These are phyloP conservation scores for Bellardia bayeri DNA, from an alignment of 2,888 invertebrate genomes.

Conservation along the genomic window DNA sequence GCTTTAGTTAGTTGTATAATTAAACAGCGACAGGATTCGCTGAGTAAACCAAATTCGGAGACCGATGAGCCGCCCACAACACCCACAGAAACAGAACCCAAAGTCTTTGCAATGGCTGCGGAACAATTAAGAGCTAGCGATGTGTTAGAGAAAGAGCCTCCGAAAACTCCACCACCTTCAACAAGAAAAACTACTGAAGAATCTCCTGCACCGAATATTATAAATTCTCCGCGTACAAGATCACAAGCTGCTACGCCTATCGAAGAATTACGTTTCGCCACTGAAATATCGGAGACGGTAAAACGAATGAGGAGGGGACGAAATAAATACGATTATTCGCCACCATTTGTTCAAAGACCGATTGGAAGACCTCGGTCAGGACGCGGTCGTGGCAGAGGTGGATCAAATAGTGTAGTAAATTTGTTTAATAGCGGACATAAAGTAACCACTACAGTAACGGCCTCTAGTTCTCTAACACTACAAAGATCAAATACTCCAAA, in stretches of 20 bases:
- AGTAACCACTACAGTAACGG: constrained; percentile 9
- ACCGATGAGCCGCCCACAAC: constrained; percentile 78
- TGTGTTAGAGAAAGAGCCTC: constrained; percentile 32
- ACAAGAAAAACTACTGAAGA: constrained; percentile 31
- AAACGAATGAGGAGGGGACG: constrained; percentile 83
- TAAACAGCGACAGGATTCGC: constrained; percentile 83
- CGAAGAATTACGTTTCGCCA: constrained; percentile 82
- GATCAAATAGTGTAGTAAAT: constrained; percentile 46
- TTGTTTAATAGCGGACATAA: constrained; percentile 34
- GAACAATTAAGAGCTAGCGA: constrained; percentile 56
- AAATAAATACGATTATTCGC: constrained; percentile 81
- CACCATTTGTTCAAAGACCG: constrained; percentile 75
- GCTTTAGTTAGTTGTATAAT: constrained; percentile 90
- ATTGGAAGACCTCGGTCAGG: constrained; percentile 60
- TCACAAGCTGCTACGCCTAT: constrained; percentile 80
- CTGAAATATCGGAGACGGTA: constrained; percentile 83
- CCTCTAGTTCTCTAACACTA: constrained; percentile 5
- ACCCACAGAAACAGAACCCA: constrained; percentile 50
- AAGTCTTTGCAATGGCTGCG: constrained; percentile 38
- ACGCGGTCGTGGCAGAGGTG: constrained; percentile 63
- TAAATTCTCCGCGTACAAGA: constrained; percentile 76
- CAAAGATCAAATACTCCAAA: constrained; percentile 42
- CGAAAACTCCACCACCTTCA: constrained; percentile 64
- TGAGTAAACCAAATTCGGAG: constrained; percentile 81
- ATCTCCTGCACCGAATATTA: constrained; percentile 51